Conservation (phyloP, 2,888 invertebrate genomes). For the Hipparchia sbordonii region DNA sequence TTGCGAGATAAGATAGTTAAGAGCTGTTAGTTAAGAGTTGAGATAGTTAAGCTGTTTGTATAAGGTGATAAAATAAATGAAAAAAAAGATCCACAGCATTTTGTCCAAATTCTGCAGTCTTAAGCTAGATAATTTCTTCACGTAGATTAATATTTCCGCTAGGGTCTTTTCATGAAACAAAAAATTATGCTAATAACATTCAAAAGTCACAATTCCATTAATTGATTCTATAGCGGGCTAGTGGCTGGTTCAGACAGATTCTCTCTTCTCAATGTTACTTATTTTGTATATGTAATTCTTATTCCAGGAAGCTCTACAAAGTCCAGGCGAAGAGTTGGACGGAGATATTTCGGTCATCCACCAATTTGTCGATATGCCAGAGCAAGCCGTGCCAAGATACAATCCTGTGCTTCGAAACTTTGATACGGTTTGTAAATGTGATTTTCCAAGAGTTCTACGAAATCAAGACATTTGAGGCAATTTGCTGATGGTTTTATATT, state of each 20-base stretch:
- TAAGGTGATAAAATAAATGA: too few relatives aligned
- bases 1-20: too few relatives aligned
- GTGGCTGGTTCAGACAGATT: too few relatives aligned
- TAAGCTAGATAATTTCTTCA: not conserved
- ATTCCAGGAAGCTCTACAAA: slow-evolving; percentile 81
- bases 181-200: too few relatives aligned
- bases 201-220: not conserved
- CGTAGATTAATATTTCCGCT: not conserved
- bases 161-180: not conserved
- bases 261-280: not conserved
- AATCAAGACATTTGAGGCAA: not conserved
- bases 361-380: slow-evolving; percentile 89
- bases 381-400: slow-evolving; percentile 75
- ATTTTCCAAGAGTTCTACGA: not conserved
- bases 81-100: not conserved
- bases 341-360: slow-evolving; percentile 87
- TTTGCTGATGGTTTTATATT: not conserved
- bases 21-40: too few relatives aligned
- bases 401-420: slow-evolving; percentile 61
- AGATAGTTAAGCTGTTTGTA: too few relatives aligned
- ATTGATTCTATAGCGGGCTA: too few relatives aligned
- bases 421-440: slow-evolving; percentile 44
- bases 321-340: slow-evolving; percentile 78
- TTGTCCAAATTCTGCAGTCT: not conserved
- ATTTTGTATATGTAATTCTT: not conserved